Conservation (phyloP, 2,113 vertebrate species). For the Uria aalge region DNA sequence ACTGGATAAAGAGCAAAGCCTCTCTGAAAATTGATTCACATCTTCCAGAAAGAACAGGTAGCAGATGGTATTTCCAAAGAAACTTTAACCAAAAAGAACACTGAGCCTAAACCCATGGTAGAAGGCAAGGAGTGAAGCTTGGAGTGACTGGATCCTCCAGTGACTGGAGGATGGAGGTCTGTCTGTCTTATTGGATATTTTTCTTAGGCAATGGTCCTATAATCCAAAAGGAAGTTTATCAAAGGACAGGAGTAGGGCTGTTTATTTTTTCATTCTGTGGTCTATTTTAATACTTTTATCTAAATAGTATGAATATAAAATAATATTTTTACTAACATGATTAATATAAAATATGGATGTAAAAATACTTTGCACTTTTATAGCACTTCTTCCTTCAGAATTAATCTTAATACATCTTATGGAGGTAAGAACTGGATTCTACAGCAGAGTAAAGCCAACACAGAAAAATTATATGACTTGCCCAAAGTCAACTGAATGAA, state of each 20-base stretch:
- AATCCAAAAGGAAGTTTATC: background rate
- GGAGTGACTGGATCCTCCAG: too few species aligned
- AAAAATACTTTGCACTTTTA: constrained; percentile 59
- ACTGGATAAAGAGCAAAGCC: background rate
- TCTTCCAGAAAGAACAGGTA: background rate
- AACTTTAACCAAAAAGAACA: background rate
- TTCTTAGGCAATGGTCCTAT: background rate
- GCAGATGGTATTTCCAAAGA: background rate
- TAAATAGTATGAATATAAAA: background rate
- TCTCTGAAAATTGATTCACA: background rate
- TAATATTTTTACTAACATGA: background rate
- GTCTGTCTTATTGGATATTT: background rate
- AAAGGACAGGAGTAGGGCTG: background rate
- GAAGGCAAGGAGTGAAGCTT: background rate
- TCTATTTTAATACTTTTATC: background rate
- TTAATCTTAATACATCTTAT: background rate
- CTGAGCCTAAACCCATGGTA: background rate
- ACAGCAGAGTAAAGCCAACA: background rate
- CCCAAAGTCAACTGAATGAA: constrained; percentile 33
- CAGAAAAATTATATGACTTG: background rate
- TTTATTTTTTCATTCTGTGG: background rate
- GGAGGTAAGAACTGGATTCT: background rate
- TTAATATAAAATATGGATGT: background rate
- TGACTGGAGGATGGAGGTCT: background rate
- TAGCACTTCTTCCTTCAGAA: constrained; percentile 37